These are phyloP conservation scores for Strigamia crassipes DNA, from an alignment of 2,888 invertebrate species.

Conservation along the genomic window DNA sequence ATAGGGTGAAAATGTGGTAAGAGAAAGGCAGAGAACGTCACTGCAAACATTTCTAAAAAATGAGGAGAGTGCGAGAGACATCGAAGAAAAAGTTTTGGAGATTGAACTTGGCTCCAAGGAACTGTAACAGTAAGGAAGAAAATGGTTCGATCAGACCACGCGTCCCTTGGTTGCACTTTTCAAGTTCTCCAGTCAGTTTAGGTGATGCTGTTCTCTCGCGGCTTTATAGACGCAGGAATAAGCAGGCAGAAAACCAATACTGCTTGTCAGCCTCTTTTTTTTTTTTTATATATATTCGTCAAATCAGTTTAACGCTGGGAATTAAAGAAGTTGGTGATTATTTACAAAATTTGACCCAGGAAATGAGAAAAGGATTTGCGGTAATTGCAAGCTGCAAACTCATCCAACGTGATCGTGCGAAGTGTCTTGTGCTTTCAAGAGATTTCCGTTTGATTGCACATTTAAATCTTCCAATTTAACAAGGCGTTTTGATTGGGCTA, in stretches of 20 bases:
- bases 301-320: not conserved
- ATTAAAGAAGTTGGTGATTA: no score
- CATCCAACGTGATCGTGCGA: not conserved
- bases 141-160: constrained; percentile 27
- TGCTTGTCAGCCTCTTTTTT: not conserved
- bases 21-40: not conserved
- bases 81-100: constrained; percentile 13
- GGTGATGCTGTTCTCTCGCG: constrained; percentile 17
- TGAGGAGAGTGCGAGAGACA: not conserved
- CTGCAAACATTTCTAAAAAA: not conserved
- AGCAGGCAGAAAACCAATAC: not conserved
- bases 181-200: constrained; percentile 22
- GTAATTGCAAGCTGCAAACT: no score
- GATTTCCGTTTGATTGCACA: not conserved
- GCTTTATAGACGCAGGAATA: constrained; percentile 19
- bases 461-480: not conserved
- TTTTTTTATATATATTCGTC: no score
- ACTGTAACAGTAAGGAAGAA: constrained; percentile 28
- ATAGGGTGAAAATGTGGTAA: no score
- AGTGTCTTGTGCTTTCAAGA: not conserved
- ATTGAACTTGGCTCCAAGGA: constrained; percentile 34
- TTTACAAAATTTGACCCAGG: no score
- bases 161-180: constrained; percentile 31
- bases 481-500: not conserved
- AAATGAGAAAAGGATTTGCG: no score